phyloP scores from a whole-genome alignment of 1,140 invertebrate genomes.

The Steinernema khuongi region DNA sequence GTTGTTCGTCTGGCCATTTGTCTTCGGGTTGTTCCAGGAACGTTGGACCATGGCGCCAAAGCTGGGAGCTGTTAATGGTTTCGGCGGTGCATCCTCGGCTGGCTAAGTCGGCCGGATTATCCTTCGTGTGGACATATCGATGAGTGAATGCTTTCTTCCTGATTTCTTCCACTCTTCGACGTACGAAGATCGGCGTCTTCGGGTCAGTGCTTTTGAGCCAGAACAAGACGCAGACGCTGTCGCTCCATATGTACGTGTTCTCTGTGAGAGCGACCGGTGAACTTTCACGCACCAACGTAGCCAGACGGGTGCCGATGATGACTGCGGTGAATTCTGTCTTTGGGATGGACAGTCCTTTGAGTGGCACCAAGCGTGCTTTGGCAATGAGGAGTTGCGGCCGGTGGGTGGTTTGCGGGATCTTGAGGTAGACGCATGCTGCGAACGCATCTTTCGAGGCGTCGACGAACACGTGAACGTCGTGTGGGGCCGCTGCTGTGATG shows the following conservation, averaged over 20 bases:
- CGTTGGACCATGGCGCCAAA: neutral
- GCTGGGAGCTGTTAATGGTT: neutral
- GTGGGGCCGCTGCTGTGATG: neutral
- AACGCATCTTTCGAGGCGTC: neutral
- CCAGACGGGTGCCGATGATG: neutral
- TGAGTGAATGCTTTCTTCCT: neutral
- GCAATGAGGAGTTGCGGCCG: neutral
- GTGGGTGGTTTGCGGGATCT: neutral
- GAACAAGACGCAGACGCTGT: neutral
- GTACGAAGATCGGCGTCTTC: neutral
- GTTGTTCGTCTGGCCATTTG: neutral
- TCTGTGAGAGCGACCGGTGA: neutral
- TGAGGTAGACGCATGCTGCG: neutral
- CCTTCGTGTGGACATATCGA: conserved; percentile 4
- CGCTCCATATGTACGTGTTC: neutral
- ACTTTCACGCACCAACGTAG: neutral
- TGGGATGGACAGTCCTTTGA: neutral
- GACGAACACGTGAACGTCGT: neutral
- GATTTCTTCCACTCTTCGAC: neutral
- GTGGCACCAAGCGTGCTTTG: neutral
- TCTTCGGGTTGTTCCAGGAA: neutral
- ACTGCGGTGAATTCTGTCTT: neutral
- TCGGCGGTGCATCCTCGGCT: neutral
- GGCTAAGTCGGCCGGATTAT: neutral
- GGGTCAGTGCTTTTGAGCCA: neutral